Percentiles rank a stretch among this genome's conserved stretches.
Evolutionary conservation across 2,113 vertebrate genomes (phyloP).

Genomic region (Tauraco erythrolophus): DNA sequence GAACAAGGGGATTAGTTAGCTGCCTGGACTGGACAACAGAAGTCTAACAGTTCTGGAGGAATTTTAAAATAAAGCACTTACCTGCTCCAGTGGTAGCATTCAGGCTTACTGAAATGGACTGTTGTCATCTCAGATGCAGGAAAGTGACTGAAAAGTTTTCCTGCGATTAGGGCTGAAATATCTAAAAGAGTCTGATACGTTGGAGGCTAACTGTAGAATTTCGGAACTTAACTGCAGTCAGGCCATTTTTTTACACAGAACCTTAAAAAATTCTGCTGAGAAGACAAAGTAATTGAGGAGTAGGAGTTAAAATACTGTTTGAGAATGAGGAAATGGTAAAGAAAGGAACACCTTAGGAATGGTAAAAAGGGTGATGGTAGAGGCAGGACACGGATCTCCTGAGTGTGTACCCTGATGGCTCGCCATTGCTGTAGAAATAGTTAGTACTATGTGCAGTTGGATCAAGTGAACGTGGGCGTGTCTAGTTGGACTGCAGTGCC

Average conservation of each 20-base stretch:
- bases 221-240: not conserved
- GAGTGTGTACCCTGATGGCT: not conserved
- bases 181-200: rapidly evolving
- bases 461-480: not conserved
- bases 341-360: not conserved
- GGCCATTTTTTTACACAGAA: not conserved
- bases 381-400: not conserved
- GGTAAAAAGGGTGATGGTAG: not conserved
- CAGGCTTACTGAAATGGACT: not conserved
- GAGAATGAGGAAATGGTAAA: not conserved
- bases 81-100: not conserved
- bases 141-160: not conserved
- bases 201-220: not conserved
- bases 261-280: not conserved
- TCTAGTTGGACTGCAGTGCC: not conserved
- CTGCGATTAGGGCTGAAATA: not conserved
- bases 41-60: not conserved
- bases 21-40: not conserved
- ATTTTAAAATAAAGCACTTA: not conserved
- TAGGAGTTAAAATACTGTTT: not conserved
- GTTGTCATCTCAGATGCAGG: not conserved
- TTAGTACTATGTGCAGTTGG: rapidly evolving
- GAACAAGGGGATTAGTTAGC: not conserved
- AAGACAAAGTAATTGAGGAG: not conserved
- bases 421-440: not conserved